phyloP scores from a whole-genome alignment of 1,140 invertebrate genomes.

The Sitodiplosis mosellana region DNA sequence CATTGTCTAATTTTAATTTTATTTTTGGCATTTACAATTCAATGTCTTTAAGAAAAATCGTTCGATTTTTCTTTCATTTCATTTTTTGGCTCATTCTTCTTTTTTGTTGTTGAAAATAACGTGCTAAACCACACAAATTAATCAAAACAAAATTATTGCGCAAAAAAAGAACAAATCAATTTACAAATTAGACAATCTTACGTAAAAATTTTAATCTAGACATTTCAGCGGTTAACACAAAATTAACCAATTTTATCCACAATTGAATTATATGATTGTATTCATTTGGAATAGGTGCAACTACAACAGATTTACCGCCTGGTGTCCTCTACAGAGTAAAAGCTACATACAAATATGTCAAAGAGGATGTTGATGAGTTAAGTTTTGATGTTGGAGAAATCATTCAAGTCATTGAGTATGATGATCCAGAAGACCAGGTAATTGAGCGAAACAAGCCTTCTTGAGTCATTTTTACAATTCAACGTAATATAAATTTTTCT shows the following conservation, averaged over 20 bases:
- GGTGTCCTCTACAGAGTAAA: constrained; percentile 83
- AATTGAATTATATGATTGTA: neutral
- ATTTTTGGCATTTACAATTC: neutral
- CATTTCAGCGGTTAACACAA: neutral
- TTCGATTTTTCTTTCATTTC: neutral
- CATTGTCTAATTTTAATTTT: neutral
- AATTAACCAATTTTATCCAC: neutral
- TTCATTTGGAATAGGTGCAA: constrained; percentile 48
- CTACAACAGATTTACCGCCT: constrained; percentile 69
- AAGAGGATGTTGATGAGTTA: constrained; percentile 89
- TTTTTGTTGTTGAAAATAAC: neutral
- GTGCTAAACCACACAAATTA: neutral
- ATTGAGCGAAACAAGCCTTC: neutral
- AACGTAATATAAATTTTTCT: no score
- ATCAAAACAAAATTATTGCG: neutral
- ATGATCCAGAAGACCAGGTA: constrained; percentile 94
- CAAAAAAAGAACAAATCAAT: neutral
- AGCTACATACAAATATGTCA: constrained; percentile 87
- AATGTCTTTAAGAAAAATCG: no score
- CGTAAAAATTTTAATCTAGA: neutral
- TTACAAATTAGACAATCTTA: no score
- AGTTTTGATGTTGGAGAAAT: constrained; percentile 89
- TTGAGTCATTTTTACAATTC: no score
- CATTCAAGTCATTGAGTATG: constrained; percentile 86
- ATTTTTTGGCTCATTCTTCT: neutral